Evolutionary conservation across 1,140 invertebrate genomes (phyloP).

Genomic region (Drosophila ogumai): DNA sequence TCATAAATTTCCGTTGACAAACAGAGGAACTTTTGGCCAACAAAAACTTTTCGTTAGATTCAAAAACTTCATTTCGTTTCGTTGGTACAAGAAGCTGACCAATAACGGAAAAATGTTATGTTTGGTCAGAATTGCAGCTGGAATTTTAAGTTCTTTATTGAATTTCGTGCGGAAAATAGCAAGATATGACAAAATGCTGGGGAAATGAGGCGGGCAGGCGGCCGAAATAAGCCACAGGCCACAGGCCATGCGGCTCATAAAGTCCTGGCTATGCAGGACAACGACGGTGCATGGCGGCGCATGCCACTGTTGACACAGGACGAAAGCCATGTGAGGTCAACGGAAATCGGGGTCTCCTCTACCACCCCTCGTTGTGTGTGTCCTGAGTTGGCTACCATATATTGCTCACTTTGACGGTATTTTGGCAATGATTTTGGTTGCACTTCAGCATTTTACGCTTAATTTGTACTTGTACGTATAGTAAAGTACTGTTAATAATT

Average conservation of each 20-base stretch:
- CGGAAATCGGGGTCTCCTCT: neutral
- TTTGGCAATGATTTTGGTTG: constrained; percentile 4
- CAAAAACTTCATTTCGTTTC: constrained; percentile 7
- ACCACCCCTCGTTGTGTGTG: neutral
- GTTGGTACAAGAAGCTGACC: constrained; percentile 11
- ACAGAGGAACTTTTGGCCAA: constrained; percentile 17
- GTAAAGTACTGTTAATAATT: neutral
- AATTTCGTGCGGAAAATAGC: constrained; percentile 66
- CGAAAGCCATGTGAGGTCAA: constrained; percentile 18
- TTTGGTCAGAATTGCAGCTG: constrained; percentile 6
- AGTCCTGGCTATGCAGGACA: constrained; percentile 19
- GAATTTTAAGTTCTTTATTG: constrained; percentile 63
- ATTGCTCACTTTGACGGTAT: constrained; percentile 14
- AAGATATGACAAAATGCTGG: constrained; percentile 51
- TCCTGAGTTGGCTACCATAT: constrained; percentile 5
- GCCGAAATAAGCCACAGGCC: constrained; percentile 28
- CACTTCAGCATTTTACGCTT: neutral
- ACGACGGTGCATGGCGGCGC: constrained; percentile 16
- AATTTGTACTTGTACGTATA: neutral
- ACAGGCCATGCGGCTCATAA: constrained; percentile 50
- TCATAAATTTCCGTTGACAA: constrained; percentile 23
- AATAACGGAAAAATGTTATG: constrained; percentile 17
- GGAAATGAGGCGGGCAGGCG: constrained; percentile 29
- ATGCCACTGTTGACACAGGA: constrained; percentile 30
- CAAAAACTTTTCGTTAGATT: constrained; percentile 17